Base-by-base conservation (phyloP, 2,113 vertebrate species). In the Bombycilla garrulus region DNA sequence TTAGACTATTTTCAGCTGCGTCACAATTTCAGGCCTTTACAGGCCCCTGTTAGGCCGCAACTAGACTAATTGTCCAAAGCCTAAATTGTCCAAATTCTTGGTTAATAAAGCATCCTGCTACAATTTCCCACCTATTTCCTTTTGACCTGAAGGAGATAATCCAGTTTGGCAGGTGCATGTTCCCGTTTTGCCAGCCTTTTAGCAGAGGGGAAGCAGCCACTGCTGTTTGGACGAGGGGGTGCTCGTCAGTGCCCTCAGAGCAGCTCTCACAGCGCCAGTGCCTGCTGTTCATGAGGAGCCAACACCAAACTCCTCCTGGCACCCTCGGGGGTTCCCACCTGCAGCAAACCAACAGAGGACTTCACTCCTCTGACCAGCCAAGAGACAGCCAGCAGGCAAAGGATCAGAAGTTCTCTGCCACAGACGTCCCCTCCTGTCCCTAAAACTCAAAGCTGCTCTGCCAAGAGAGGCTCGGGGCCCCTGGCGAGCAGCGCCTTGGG, bases 271-370 rank as follows among this genome's bases (percentile, higher is more conserved):
- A n/a, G 57, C 2, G 2, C 53, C 58, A n/a, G 12, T 1, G 14
- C 54, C 18, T 6, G 10, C 4, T 8, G 25, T 7, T 65, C 44
- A 21, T 3, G 28, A 16, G 33, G 28, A 10, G 40, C 16, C 9
- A 45, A 47, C 25, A 12, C 17, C 2, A 16, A 29, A 4, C 42
- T 66, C 14, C 1, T 11, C 40, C 3, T 0, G 1, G 29, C 35
- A 21, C 13, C 11, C 26, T 5, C 9, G 31, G 21, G 19, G 18
- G 25, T 1, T 84, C 58, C 35, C 29, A 67, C 11, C 8, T 31
- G 65, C 70, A 71, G 25, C 35, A 71, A 44, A 28, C 47, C 81
- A 61, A 0, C 50, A 8, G 40, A 31, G 45, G 50, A 23, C 9
- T 48, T 8, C 12, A 8, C 12, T 44, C 16, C 83, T 72, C 36